These are phyloP conservation scores for Melanotaenia nigrans DNA, from an alignment of 2,797 vertebrate species.

Conservation along the genomic window DNA sequence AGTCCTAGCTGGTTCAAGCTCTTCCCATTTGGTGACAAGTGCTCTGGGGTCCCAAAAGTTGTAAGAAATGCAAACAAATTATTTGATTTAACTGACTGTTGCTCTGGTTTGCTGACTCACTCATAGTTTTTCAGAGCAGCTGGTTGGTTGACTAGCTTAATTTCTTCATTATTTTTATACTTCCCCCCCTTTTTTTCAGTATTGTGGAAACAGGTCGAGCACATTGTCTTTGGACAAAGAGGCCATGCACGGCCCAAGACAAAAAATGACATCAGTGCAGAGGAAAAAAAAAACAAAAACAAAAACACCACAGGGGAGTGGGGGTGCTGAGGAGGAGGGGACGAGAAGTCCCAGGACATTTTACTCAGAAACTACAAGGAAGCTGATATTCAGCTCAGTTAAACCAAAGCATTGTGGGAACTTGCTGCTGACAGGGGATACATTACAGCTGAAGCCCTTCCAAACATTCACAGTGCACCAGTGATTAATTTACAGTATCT, in stretches of 20 bases:
- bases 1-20: conserved; percentile 27
- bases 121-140: conserved; percentile 16
- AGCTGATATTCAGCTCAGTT: conserved; percentile 57
- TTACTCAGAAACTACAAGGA: conserved; percentile 55
- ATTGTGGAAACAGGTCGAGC: conserved; percentile 73
- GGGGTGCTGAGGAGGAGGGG: conserved; percentile 46
- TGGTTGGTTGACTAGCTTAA: conserved; percentile 32
- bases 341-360: conserved; percentile 51
- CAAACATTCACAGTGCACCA: conserved; percentile 3
- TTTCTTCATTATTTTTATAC: conserved; percentile 10
- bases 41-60: conserved; percentile 43
- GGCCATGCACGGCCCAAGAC: conserved; percentile 67
- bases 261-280: conserved; percentile 80
- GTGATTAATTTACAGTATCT: not conserved
- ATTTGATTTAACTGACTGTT: conserved; percentile 25
- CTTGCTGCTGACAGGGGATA: conserved; percentile 22
- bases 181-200: conserved; percentile 21
- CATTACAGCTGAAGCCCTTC: conserved; percentile 27
- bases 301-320: conserved; percentile 79
- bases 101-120: conserved; percentile 8
- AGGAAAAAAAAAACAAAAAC: conserved; percentile 63
- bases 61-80: conserved; percentile 59
- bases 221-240: conserved; percentile 81
- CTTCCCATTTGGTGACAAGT: conserved; percentile 36
- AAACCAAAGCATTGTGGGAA: conserved; percentile 39